Conservation (phyloP, 2,113 vertebrate species). For the Panthera tigris region DNA sequence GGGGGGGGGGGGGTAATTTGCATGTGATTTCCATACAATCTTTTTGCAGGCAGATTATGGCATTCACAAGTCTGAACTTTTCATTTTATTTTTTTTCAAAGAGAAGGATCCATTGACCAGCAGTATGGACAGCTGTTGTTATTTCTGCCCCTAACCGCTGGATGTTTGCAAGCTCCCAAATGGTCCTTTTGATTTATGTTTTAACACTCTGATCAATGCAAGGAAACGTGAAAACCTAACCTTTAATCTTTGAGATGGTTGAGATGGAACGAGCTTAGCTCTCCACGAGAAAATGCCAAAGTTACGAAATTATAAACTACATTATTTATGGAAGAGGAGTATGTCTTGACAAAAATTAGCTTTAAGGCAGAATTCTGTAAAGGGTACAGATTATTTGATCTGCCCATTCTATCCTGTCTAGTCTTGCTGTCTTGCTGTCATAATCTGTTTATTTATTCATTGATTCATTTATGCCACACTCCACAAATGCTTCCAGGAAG, state of each 20-base stretch:
- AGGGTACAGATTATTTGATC: neutral
- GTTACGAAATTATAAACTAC: conserved; percentile 2
- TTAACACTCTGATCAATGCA: conserved; percentile 30
- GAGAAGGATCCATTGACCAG: neutral
- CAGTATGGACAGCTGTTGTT: neutral
- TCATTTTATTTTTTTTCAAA: conserved; percentile 5
- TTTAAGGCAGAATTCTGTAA: conserved; percentile 28
- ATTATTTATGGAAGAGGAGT: conserved; percentile 40
- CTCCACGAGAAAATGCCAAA: neutral
- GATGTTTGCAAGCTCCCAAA: conserved; percentile 13
- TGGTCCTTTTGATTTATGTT: conserved; percentile 23
- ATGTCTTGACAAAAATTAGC: conserved; percentile 8
- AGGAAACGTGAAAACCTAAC: neutral
- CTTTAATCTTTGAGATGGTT: conserved; percentile 30
- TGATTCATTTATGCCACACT: neutral
- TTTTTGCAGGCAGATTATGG: conserved; percentile 29
- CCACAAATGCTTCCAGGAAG: neutral
- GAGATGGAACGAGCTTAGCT: neutral
- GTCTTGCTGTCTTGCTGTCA: conserved; percentile 7
- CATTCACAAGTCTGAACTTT: conserved; percentile 47
- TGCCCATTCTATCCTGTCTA: neutral
- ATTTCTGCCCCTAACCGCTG: neutral
- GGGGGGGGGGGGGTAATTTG: neutral
- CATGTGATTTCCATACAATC: conserved; percentile 65
- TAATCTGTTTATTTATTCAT: conserved; percentile 38